Evolutionary conservation across 2,797 vertebrate species (phyloP).

Genomic region (Megalops cyprinoides): DNA sequence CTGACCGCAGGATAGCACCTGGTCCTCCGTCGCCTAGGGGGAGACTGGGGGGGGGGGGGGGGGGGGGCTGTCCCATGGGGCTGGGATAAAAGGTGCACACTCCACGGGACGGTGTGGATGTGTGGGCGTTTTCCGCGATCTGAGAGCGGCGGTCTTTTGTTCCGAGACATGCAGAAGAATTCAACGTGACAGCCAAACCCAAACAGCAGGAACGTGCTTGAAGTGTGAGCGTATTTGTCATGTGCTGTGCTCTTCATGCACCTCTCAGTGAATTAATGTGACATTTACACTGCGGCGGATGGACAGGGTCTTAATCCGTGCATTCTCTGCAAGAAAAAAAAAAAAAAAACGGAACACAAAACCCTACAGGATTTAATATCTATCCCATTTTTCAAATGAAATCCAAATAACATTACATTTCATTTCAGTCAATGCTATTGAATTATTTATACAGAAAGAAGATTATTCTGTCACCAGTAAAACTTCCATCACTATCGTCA

Average conservation of each 20-base stretch:
- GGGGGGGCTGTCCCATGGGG: constrained; percentile 70
- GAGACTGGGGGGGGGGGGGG: constrained; percentile 59
- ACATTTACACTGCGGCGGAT: constrained; percentile 15
- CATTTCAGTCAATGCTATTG: not conserved
- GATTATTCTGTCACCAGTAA: too few relatives aligned
- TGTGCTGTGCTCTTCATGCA: constrained; percentile 52
- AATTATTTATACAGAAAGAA: not conserved
- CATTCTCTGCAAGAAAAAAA: constrained; percentile 28
- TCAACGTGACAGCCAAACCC: constrained; percentile 38
- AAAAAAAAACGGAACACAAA: constrained; percentile 30
- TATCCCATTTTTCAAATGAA: constrained; percentile 20
- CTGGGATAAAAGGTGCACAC: constrained; percentile 67
- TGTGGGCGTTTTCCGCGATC: constrained; percentile 45
- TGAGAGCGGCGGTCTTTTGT: constrained; percentile 63
- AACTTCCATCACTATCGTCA: too few relatives aligned
- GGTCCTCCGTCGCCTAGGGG: constrained; percentile 73
- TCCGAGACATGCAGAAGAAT: constrained; percentile 69
- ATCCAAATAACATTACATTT: not conserved
- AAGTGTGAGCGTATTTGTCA: constrained; percentile 47
- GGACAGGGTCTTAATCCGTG: constrained; percentile 31
- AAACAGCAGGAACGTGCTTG: constrained; percentile 57
- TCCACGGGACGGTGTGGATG: constrained; percentile 62
- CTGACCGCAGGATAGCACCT: constrained; percentile 77
- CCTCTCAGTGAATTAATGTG: constrained; percentile 50
- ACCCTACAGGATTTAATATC: not conserved